Evolutionary conservation across 1,140 invertebrate species (phyloP), one percentile per base, ranked within the genome.

Genomic region (Carposina sasakii): DNA sequence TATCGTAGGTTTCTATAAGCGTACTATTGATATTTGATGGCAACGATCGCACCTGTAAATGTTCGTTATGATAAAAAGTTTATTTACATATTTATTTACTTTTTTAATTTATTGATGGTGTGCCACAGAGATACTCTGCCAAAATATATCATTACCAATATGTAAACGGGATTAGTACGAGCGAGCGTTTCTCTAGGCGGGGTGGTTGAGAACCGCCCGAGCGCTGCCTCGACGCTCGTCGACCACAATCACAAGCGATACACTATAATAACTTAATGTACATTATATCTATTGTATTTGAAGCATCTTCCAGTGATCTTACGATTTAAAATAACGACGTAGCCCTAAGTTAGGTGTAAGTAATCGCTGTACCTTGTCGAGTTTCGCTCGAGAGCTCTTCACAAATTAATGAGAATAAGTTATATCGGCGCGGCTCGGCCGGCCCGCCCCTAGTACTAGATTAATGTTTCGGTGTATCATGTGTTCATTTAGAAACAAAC

Each of bases 71-170:
- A 78, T 75, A 79, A n/a, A n/a, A 79, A 77, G 73, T 78, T 81
- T 78, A 81, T 81, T 82, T 84, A 82, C 76, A 81, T 71, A 72
- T 79, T 84, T 84, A 78, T 81, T 82, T 84, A 76, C 63, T 76
- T 69, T 75, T n/a, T 81, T 84, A 72, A 83, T 82, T 85, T 85
- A 79, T 83, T 74, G 64, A 81, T 78, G 79, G 81, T 82, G 83
- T 85, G 83, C 83, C 83, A 85, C 83, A 85, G 76, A 81, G 76
- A 77, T 83, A 83, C 76, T 85, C 81, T 85, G 83, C 83, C 81
- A 86, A 86, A 85, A 77, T 82, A 83, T 79, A 74, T 82, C 77
- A 81, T 81, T 84, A 84, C 78, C 82, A 73, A 72, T 82, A 70
- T 66, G 51, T 66, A n/a, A n/a, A 63, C 56, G 63, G 71, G 70